Evolutionary conservation across 2,797 vertebrate genomes (phyloP).

Genomic region (Pachyuromys duprasi): DNA sequence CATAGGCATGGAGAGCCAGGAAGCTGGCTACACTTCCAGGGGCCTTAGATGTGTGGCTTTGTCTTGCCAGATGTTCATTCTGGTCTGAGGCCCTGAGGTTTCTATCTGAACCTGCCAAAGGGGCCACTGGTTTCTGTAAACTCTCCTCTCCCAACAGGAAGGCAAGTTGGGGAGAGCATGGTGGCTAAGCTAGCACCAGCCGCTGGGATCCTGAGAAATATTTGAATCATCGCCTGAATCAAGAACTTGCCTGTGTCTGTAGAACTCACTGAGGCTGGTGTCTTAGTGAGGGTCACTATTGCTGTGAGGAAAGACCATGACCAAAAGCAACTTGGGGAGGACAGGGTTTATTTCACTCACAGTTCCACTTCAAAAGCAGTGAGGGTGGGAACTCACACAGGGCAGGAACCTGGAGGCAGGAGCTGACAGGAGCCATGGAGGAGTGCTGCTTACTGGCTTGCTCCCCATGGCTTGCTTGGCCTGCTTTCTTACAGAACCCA

Average conservation of each 20-base stretch:
- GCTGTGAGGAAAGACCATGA: neutral
- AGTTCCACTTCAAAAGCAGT: neutral
- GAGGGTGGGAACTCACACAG: neutral
- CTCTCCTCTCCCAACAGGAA: constrained; percentile 47
- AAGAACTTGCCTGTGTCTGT: neutral
- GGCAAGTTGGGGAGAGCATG: constrained; percentile 57
- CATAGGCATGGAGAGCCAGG: neutral
- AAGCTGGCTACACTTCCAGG: neutral
- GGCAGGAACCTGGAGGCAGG: neutral
- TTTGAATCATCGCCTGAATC: neutral
- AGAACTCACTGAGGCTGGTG: neutral
- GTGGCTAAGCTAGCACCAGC: constrained; percentile 15
- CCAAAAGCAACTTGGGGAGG: neutral
- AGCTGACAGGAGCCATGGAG: neutral
- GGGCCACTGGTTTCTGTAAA: constrained; percentile 35
- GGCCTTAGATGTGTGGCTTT: neutral
- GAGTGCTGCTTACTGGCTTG: neutral
- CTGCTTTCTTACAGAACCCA: neutral
- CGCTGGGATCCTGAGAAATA: neutral
- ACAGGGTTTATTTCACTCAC: no score
- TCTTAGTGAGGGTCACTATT: neutral
- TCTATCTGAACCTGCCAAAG: constrained; percentile 56
- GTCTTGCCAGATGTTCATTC: neutral
- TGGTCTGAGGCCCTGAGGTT: constrained; percentile 1
- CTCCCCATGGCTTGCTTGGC: neutral